Base-by-base conservation (phyloP, 2,113 vertebrate genomes). In the Clarias macrocephalus region DNA sequence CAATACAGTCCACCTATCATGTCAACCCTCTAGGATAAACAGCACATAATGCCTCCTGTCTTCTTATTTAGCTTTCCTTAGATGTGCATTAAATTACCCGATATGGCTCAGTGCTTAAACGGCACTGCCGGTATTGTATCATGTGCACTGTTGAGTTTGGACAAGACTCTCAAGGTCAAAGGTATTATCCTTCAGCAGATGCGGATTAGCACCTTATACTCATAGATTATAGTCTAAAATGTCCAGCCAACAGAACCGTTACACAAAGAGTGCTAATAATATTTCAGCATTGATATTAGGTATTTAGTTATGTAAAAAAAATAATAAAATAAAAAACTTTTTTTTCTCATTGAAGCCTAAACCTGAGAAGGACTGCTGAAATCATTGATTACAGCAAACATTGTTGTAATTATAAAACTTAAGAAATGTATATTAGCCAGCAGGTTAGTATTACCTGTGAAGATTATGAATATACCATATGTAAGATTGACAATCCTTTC, bases 121-220 rank as follows among this genome's bases (percentile, higher is more conserved):
- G 25, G 23, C 42, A 72, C 70, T 59, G 60, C 66, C 52, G 81
- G 65, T 60, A 18, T 12, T 19, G 18, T 15, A 66, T 10, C 23
- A 21, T 52, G 23, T 57, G 28, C 30, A 8, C 13, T 54, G 19
- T 48, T 85, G 68, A 21, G 56, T 83, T 80, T 83, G 83, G 80
- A 25, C 65, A 52, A 87, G 83, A 65, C 70, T 60, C 59, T 83
- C 68, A 89, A 88, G 83, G 89, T 89, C 83, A 86, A 42, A 80
- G 37, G 57, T 88, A 83, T 85, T 83, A 89, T 88, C 86, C 73
- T 63, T 85, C 28, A 60, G 23, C 72, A 56, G 21, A 63, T 66
- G 65, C 8, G 56, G 86, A 65, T 89, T 88, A 85, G 54, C 56
- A 72, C 9, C 3, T n/a, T 13, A 30, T 1, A 68, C 33, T 62